Evolutionary conservation across 2,888 invertebrate genomes (phyloP).

Genomic region (Quadroppia sp.): DNA sequence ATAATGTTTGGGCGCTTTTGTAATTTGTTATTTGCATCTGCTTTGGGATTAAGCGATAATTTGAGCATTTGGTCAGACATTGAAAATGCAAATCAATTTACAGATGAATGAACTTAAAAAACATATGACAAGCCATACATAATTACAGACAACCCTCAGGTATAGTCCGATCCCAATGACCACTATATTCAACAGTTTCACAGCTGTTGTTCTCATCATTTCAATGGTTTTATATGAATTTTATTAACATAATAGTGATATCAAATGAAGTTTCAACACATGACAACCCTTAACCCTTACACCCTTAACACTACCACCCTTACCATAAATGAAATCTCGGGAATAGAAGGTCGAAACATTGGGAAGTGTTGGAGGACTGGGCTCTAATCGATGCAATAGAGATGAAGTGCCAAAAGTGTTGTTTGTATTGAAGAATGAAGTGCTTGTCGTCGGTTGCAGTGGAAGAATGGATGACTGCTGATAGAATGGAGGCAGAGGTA

Average conservation of each 20-base stretch:
- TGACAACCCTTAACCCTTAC: too few relatives aligned
- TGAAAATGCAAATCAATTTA: neutral
- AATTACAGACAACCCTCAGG: neutral
- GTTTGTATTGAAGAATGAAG: slow-evolving; percentile 16
- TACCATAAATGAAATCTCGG: slow-evolving; percentile 34
- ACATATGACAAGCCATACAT: slow-evolving; percentile 16
- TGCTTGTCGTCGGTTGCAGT: neutral
- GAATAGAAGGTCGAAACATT: slow-evolving; percentile 27
- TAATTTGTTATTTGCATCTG: slow-evolving; percentile 26
- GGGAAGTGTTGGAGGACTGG: slow-evolving; percentile 28
- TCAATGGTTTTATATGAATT: neutral
- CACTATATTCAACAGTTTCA: neutral
- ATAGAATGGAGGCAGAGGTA: slow-evolving; percentile 17
- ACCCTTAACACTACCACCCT: too few relatives aligned
- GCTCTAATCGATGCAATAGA: slow-evolving; percentile 30
- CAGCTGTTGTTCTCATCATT: slow-evolving; percentile 11
- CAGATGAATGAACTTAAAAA: neutral
- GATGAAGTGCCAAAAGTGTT: slow-evolving; percentile 26
- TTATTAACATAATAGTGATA: neutral
- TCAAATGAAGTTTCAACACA: neutral
- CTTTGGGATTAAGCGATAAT: neutral
- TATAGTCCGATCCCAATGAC: neutral
- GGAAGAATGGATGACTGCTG: slow-evolving; percentile 20
- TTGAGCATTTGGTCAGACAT: neutral
- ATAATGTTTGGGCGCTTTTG: slow-evolving; percentile 26